Conservation (phyloP, 2,797 vertebrate genomes). For the Melanotaenia trifasciata region DNA sequence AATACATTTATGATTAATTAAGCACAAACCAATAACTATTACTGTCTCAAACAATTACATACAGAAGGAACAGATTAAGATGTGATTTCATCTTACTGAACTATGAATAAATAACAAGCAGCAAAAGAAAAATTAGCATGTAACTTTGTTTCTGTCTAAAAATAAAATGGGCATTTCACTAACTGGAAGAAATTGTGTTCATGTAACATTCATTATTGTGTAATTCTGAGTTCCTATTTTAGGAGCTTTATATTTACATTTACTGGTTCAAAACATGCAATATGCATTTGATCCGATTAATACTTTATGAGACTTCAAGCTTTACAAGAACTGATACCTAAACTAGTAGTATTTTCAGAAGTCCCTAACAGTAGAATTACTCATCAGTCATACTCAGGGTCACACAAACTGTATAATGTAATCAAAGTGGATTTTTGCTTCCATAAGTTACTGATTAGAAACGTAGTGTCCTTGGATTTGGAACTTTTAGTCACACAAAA, state of each 20-base stretch:
- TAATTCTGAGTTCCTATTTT: neutral
- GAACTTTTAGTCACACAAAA: neutral
- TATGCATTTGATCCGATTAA: neutral
- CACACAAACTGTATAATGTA: neutral
- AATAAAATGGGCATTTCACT: neutral
- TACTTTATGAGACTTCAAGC: neutral
- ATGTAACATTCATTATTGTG: neutral
- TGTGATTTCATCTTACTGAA: neutral
- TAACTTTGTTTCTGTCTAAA: neutral
- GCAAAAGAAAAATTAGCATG: neutral
- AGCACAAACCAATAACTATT: neutral
- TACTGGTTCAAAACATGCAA: neutral
- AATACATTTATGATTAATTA: neutral
- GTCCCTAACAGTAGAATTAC: neutral
- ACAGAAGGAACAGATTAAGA: neutral
- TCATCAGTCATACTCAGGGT: neutral
- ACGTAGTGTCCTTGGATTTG: too few species aligned
- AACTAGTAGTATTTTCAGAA: neutral
- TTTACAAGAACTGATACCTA: neutral
- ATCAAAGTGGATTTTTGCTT: neutral
- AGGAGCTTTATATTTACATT: neutral
- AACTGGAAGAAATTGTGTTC: neutral
- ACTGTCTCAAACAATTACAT: neutral
- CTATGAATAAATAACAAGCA: neutral
- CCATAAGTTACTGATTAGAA: neutral